Evolutionary conservation across 2,113 vertebrate genomes (phyloP).

Genomic region (Heliornis fulica): DNA sequence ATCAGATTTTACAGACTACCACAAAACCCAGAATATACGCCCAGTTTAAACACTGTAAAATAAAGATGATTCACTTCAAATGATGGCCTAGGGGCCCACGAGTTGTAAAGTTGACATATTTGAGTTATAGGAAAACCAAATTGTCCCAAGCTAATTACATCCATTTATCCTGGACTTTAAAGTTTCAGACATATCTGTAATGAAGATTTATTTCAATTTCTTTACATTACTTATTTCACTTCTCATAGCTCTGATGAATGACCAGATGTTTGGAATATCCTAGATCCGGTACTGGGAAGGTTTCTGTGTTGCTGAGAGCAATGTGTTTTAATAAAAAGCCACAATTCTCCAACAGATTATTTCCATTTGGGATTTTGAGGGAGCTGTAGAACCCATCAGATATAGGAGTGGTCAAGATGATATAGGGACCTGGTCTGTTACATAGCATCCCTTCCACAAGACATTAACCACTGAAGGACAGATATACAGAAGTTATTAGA

Average conservation of each 20-base stretch:
- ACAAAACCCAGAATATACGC: neutral
- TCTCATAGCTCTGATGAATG: neutral
- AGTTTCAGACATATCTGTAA: neutral
- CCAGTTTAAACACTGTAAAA: constrained; percentile 8
- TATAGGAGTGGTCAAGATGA: neutral
- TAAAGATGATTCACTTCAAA: neutral
- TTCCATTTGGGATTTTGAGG: neutral
- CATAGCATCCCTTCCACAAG: accelerated
- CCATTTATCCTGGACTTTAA: constrained; percentile 17
- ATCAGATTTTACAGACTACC: neutral
- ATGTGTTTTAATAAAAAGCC: neutral
- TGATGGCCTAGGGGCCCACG: neutral
- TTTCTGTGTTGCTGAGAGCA: neutral
- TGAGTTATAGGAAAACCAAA: constrained; percentile 30
- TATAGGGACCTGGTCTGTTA: neutral
- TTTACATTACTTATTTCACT: neutral
- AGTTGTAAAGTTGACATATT: neutral
- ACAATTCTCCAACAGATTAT: neutral
- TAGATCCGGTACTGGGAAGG: neutral
- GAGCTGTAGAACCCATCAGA: neutral
- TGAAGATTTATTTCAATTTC: constrained; percentile 6
- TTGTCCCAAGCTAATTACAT: constrained; percentile 35
- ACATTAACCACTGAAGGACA: neutral
- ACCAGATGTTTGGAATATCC: neutral
- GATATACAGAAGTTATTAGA: neutral